Evolutionary conservation across 2,888 invertebrate genomes (phyloP).

Genomic region (Vandiemenella viatica): DNA sequence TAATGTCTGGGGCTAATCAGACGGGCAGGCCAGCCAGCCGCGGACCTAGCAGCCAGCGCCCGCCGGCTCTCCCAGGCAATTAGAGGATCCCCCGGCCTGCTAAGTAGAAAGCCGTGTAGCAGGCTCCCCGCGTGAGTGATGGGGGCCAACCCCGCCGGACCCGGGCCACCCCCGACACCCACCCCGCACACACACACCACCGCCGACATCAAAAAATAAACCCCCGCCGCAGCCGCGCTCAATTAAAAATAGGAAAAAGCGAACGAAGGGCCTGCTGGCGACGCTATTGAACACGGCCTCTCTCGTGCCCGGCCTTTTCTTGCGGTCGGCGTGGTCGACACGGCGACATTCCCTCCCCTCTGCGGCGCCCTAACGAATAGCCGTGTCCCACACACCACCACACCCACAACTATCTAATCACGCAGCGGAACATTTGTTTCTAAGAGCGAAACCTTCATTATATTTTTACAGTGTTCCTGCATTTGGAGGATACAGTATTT

Average conservation of each 20-base stretch:
- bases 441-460: too few species aligned
- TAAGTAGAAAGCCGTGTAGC: neutral
- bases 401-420: too few species aligned
- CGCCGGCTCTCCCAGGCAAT: neutral
- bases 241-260: neutral
- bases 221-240: neutral
- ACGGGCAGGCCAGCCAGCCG: too few species aligned
- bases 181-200: neutral
- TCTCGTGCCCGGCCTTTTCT: too few species aligned
- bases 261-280: too few species aligned
- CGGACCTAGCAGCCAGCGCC: too few species aligned
- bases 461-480: too few species aligned
- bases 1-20: neutral
- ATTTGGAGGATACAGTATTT: too few species aligned
- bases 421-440: too few species aligned
- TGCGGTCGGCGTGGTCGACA: neutral
- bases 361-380: neutral
- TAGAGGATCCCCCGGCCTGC: neutral
- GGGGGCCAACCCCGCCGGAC: neutral
- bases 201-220: too few species aligned
- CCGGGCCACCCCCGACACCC: neutral
- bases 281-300: neutral
- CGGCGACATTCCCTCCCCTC: too few species aligned
- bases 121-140: neutral
- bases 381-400: too few species aligned